Evolutionary conservation across 2,888 invertebrate genomes (phyloP).

Genomic region (Eupeodes luniger): DNA sequence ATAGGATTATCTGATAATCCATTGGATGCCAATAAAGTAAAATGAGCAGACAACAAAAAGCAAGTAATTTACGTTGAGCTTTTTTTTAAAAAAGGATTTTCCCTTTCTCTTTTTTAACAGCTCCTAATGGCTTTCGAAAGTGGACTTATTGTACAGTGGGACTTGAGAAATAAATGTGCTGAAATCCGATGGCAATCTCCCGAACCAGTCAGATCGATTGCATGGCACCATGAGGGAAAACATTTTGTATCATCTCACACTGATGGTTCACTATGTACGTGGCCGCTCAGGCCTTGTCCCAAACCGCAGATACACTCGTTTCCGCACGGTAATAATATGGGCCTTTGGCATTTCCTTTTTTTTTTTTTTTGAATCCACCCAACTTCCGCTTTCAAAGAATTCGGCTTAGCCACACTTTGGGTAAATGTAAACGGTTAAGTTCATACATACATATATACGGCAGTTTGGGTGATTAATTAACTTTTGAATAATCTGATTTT

Average conservation of each 20-base stretch:
- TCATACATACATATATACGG: background rate
- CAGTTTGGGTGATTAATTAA: constrained; percentile 65
- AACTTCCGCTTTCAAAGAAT: constrained; percentile 7
- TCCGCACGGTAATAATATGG: constrained; percentile 94
- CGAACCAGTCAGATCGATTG: constrained; percentile 92
- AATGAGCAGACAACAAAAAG: constrained; percentile 73
- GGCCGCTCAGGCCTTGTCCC: constrained; percentile 91
- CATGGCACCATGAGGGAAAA: constrained; percentile 99
- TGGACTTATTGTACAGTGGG: constrained; percentile 98
- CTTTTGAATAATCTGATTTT: constrained; percentile 59
- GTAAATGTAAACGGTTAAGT: too few relatives aligned
- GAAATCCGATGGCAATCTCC: constrained; percentile 93
- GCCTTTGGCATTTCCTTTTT: background rate
- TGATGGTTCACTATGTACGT: constrained; percentile 97
- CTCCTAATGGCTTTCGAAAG: constrained; percentile 98
- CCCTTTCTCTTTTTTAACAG: constrained; percentile 85
- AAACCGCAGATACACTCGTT: constrained; percentile 93
- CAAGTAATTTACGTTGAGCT: constrained; percentile 60
- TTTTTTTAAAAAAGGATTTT: constrained; percentile 52
- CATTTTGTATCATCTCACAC: constrained; percentile 98
- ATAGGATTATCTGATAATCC: constrained; percentile 99
- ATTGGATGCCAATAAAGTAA: constrained; percentile 97
- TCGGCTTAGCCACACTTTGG: background rate
- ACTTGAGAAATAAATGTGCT: constrained; percentile 93
- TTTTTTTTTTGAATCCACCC: background rate